phyloP scores from a whole-genome alignment of 2,888 invertebrate genomes.

The Lissonota sp. region DNA sequence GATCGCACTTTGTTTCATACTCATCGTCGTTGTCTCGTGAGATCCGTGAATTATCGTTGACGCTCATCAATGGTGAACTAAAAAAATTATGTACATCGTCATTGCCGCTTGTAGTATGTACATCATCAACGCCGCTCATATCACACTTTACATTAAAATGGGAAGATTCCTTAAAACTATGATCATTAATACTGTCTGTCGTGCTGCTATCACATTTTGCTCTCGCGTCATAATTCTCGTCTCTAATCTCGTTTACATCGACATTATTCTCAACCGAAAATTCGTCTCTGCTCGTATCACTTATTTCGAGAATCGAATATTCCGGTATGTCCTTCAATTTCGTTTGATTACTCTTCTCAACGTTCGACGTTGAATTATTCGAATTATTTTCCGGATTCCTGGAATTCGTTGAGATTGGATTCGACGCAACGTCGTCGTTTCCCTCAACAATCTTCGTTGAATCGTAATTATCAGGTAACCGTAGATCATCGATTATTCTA shows the following conservation, averaged over 20 bases:
- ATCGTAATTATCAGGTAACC: slow-evolving; percentile 72
- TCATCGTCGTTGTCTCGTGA: slow-evolving; percentile 7
- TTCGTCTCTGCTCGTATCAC: slow-evolving; percentile 51
- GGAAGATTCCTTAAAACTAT: slow-evolving; percentile 76
- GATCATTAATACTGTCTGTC: slow-evolving; percentile 79
- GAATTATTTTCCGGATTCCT: slow-evolving; percentile 56
- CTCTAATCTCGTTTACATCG: slow-evolving; percentile 16
- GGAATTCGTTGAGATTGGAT: slow-evolving; percentile 15
- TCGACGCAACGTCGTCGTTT: slow-evolving; percentile 61
- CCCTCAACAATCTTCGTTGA: slow-evolving; percentile 64
- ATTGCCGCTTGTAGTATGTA: slow-evolving; percentile 64
- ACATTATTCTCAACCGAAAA: slow-evolving; percentile 26
- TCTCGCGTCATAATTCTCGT: slow-evolving; percentile 50
- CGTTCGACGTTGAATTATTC: slow-evolving; percentile 64
- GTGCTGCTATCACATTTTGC: slow-evolving; percentile 76
- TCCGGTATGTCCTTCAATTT: slow-evolving; percentile 74
- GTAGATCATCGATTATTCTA: slow-evolving; percentile 66
- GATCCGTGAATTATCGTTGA: slow-evolving; percentile 8
- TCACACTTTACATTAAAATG: slow-evolving; percentile 73
- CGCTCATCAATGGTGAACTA: slow-evolving; percentile 37
- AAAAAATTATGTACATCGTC: slow-evolving; percentile 65
- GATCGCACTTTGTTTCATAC: background rate
- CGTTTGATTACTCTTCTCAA: slow-evolving; percentile 62
- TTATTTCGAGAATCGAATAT: slow-evolving; percentile 73
- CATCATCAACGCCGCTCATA: slow-evolving; percentile 70